Percentiles rank a stretch among this genome's conserved stretches.
These are phyloP conservation scores for Bombylius discolor DNA, from an alignment of 2,888 invertebrate species.

Conservation along the genomic window DNA sequence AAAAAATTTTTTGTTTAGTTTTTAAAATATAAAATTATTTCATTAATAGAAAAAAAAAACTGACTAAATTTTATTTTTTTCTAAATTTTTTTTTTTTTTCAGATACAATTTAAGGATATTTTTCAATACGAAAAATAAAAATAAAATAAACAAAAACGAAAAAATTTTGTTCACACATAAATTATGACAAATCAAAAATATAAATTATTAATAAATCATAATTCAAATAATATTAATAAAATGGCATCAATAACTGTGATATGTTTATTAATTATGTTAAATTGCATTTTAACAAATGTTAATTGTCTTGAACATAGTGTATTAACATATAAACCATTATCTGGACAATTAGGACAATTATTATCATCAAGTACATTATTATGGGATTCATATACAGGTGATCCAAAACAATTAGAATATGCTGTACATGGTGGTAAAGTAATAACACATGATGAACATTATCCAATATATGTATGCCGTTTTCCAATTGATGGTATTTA, in stretches of 20 bases:
- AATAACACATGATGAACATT: conserved; percentile 30
- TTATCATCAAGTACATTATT: conserved; percentile 68
- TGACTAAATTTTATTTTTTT: too few relatives aligned
- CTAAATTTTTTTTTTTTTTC: neutral
- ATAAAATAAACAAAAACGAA: neutral
- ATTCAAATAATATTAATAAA: neutral
- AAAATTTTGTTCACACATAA: neutral
- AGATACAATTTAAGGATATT: neutral
- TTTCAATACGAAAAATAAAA: neutral
- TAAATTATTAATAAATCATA: neutral
- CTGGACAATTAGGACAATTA: conserved; percentile 44
- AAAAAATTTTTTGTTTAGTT: too few relatives aligned
- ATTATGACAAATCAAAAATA: neutral
- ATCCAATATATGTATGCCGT: conserved; percentile 58
- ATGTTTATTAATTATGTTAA: neutral
- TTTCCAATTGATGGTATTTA: conserved; percentile 57
- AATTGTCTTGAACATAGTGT: conserved; percentile 26
- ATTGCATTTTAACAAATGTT: conserved; percentile 13
- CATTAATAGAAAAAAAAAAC: too few relatives aligned
- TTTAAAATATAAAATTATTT: too few relatives aligned
- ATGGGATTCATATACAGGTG: conserved; percentile 49
- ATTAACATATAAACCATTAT: conserved; percentile 28
- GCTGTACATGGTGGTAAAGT: conserved; percentile 53
- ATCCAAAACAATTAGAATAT: conserved; percentile 42
- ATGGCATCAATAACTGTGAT: neutral